These are phyloP conservation scores for Sarcophaga caerulescens DNA, from an alignment of 2,888 invertebrate genomes.

Conservation along the genomic window DNA sequence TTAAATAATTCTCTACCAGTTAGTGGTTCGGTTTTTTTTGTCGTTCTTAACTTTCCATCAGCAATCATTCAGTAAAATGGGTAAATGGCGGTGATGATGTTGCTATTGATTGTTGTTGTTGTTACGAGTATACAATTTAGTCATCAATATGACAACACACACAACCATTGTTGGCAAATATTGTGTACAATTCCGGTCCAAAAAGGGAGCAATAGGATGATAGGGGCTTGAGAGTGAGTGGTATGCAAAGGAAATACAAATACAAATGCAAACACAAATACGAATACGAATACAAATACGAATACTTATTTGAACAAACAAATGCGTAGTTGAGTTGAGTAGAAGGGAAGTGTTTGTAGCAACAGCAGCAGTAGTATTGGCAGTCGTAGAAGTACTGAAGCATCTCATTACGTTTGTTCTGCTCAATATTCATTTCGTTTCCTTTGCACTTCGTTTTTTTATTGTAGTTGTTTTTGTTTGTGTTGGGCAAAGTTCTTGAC, in stretches of 20 bases:
- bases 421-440: constrained; percentile 3
- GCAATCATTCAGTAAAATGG: background rate
- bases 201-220: background rate
- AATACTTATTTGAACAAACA: constrained; percentile 12
- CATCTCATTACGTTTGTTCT: background rate
- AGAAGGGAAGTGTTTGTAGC: background rate
- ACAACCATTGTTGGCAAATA: background rate
- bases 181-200: background rate
- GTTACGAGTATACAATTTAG: constrained; percentile 31
- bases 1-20: constrained; percentile 4
- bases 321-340: background rate
- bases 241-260: constrained; percentile 27
- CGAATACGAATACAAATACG: background rate
- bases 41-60: background rate
- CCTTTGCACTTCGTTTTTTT: background rate
- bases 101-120: background rate
- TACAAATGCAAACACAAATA: constrained; percentile 31
- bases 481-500: constrained; percentile 64
- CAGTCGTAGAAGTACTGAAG: background rate
- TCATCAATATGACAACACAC: background rate
- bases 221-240: background rate
- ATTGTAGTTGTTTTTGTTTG: background rate
- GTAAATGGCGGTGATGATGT: constrained; percentile 6
- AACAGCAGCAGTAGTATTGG: background rate
- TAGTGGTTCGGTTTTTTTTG: background rate